Base-by-base conservation (phyloP, 2,888 invertebrate species). In the Tenthredo livida region DNA sequence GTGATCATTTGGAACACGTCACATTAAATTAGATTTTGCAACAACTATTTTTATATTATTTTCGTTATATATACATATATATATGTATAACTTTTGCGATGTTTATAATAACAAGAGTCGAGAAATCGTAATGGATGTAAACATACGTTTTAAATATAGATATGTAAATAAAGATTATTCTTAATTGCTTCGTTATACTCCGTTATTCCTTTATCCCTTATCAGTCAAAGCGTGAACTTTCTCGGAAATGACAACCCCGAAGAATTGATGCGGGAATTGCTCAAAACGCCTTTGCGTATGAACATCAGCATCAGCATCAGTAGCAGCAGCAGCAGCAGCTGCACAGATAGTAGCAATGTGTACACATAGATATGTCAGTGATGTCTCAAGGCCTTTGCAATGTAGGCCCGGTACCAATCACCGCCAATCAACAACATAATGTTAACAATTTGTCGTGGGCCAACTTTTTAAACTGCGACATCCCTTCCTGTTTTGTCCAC, bases 361-460 rank as follows among this genome's bases (percentile, higher is more conserved):
- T 73, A 21, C 40, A 37, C 50, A 54, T 77, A 87, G 21, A 37
- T 43, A 43, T 73, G 21, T 43, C 72, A 73, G 72, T 43, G 21
- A 82, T 84, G 88, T 88, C 89, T 90, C 91, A 92, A 92, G 92
- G 92, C 84, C 91, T 90, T 91, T 89, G 88, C 85, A 92, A 92
- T 92, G 89, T 91, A 91, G 88, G 87, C 88, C 21, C 43, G 72
- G 67, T 9, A 67, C 88, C 91, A 91, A 92, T 91, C 91, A 90
- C 88, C 87, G 87, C 86, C 90, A 92, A 91, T 92, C 90, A 90
- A 88, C 89, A 87, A 85, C 87, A 80, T 80, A 88, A 89, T 90
- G 88, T 88, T 87, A 88, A 88, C 89, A 89, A 89, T 89, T 89
- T 85, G 84, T 80, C 86, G 84, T 84, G 85, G 85, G 54, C 87